These are phyloP conservation scores for Phrynosoma platyrhinos DNA, from an alignment of 2,113 vertebrate species.

Conservation along the genomic window DNA sequence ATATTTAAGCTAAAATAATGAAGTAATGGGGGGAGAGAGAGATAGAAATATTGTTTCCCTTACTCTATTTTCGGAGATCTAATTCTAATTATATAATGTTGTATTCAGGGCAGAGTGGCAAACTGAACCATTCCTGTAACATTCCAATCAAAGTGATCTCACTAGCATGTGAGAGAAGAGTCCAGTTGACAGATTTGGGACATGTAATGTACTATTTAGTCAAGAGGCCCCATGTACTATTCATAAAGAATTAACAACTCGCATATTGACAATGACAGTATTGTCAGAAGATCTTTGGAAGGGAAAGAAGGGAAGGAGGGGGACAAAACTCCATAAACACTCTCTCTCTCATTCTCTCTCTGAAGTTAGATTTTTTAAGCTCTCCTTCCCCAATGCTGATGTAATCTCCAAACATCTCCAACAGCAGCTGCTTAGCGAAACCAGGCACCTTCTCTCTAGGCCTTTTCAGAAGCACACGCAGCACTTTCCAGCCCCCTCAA, in stretches of 20 bases:
- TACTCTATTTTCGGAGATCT: slow-evolving; percentile 50
- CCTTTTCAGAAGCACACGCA: slow-evolving; percentile 78
- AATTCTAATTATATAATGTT: slow-evolving; percentile 64
- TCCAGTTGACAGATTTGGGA: slow-evolving; percentile 79
- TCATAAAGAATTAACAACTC: slow-evolving; percentile 81
- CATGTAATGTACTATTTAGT: slow-evolving; percentile 77
- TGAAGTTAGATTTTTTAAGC: slow-evolving; percentile 81
- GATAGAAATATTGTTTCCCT: slow-evolving; percentile 21
- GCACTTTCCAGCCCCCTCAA: slow-evolving; percentile 82
- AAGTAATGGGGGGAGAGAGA: slow-evolving; percentile 47
- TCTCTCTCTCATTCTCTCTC: slow-evolving; percentile 66
- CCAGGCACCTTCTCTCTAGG: slow-evolving; percentile 77
- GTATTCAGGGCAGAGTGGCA: slow-evolving; percentile 51
- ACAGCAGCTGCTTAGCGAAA: slow-evolving; percentile 94
- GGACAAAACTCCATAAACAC: slow-evolving; percentile 69
- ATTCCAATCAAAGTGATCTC: slow-evolving; percentile 75
- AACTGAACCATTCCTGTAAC: slow-evolving; percentile 66
- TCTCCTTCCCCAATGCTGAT: slow-evolving; percentile 80
- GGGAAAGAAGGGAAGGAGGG: slow-evolving; percentile 51
- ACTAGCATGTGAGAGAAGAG: slow-evolving; percentile 78
- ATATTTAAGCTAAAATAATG: slow-evolving; percentile 63
- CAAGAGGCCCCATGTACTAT: slow-evolving; percentile 81
- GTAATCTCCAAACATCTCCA: slow-evolving; percentile 89
- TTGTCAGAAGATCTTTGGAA: slow-evolving; percentile 84
- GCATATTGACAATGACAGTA: slow-evolving; percentile 88